Evolutionary conservation across 2,797 vertebrate genomes (phyloP).

Genomic region (Argyrosomus regius): DNA sequence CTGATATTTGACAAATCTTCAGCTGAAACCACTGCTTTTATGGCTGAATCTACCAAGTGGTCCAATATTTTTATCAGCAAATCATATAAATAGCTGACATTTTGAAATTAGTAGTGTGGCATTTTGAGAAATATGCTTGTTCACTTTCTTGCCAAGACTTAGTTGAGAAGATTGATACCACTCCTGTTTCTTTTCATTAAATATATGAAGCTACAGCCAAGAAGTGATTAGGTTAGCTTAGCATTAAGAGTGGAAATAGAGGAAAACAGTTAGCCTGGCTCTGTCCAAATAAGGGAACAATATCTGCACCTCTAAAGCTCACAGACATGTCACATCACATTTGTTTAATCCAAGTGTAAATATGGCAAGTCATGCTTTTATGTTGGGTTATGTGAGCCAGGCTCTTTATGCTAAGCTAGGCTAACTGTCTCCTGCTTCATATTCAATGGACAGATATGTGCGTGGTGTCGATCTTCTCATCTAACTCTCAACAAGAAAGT

Average conservation of each 20-base stretch:
- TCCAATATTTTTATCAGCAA: neutral
- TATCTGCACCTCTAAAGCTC: neutral
- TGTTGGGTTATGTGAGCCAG: neutral
- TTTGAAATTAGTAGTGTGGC: neutral
- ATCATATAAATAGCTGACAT: neutral
- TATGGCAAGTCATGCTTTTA: neutral
- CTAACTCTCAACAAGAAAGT: neutral
- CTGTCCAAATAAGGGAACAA: neutral
- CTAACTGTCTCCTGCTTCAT: neutral
- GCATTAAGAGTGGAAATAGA: neutral
- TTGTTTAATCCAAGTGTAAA: neutral
- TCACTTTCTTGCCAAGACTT: neutral
- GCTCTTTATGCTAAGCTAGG: neutral
- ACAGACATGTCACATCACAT: neutral
- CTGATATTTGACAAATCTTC: neutral
- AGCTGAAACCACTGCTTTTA: neutral
- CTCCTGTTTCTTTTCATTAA: neutral
- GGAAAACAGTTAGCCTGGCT: neutral
- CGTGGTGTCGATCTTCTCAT: neutral
- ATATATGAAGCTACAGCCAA: neutral
- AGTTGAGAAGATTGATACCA: neutral
- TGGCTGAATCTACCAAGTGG: neutral
- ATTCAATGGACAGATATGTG: neutral
- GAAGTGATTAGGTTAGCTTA: constrained; percentile 5
- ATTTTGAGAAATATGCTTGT: neutral